Conservation (phyloP, 2,113 vertebrate species). For the Eclectus roratus region DNA sequence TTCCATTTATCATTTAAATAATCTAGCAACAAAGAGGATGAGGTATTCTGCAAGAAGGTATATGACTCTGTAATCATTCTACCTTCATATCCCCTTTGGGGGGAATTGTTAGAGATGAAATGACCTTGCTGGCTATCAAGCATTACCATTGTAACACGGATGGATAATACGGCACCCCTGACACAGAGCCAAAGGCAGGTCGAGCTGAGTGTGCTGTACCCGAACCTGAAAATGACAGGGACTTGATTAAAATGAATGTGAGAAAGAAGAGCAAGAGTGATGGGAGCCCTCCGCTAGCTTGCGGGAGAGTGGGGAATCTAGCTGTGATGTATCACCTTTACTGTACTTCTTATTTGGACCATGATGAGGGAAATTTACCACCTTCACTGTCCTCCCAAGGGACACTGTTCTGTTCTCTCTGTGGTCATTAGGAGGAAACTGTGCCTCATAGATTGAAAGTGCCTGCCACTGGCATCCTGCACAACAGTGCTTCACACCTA, state of each 20-base stretch:
- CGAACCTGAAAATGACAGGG: slow-evolving; percentile 28
- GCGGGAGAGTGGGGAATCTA: background rate
- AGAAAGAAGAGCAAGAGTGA: slow-evolving; percentile 38
- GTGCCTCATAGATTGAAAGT: background rate
- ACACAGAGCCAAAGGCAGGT: slow-evolving; percentile 56
- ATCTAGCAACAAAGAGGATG: slow-evolving; percentile 60
- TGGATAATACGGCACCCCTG: slow-evolving; percentile 54
- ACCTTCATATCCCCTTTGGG: slow-evolving; percentile 52
- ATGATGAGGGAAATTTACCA: slow-evolving; percentile 19
- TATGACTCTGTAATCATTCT: slow-evolving; percentile 56
- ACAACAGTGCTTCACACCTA: background rate
- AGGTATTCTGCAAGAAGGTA: slow-evolving; percentile 36
- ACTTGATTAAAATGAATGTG: slow-evolving; percentile 63
- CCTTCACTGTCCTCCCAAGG: background rate
- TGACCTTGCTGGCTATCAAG: slow-evolving; percentile 51
- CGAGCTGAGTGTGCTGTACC: slow-evolving; percentile 14
- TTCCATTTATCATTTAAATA: slow-evolving; percentile 68
- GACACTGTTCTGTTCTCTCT: background rate
- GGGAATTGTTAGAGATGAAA: slow-evolving; percentile 56
- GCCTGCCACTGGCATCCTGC: background rate
- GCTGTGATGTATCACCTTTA: background rate
- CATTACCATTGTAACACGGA: slow-evolving; percentile 11
- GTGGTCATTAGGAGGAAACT: background rate
- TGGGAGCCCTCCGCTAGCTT: background rate
- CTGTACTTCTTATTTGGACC: slow-evolving; percentile 18